Conservation (phyloP, 2,113 vertebrate species). For the Grallaria varia region DNA sequence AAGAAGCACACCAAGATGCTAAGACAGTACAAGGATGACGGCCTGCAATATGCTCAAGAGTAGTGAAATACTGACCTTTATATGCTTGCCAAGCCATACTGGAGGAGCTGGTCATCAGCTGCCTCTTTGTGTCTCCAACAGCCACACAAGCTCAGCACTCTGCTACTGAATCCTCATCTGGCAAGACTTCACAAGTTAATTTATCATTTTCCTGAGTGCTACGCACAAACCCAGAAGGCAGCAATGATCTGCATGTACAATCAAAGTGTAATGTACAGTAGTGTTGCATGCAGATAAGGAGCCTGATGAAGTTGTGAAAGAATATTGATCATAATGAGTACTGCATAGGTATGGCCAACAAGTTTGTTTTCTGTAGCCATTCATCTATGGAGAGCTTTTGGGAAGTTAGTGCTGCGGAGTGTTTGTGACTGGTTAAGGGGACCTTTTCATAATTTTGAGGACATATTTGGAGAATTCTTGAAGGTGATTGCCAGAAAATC, state of each 20-base stretch:
- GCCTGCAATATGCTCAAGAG: not conserved
- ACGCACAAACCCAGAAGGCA: not conserved
- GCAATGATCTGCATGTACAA: fast-evolving
- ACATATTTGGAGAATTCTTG: not conserved
- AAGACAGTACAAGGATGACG: not conserved
- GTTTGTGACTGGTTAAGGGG: not conserved
- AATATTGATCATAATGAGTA: not conserved
- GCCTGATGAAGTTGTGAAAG: not conserved
- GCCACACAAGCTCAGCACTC: not conserved
- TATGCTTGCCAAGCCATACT: not conserved
- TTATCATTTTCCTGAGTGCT: not conserved
- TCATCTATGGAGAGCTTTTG: not conserved
- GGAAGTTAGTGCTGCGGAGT: not conserved
- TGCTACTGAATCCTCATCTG: not conserved
- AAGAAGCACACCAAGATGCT: not conserved
- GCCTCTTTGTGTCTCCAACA: not conserved
- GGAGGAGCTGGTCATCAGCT: not conserved
- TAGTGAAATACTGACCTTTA: not conserved
- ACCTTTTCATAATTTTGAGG: not conserved
- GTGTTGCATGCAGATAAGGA: not conserved
- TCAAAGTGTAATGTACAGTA: not conserved
- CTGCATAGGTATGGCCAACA: not conserved
- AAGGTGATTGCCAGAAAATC: not conserved
- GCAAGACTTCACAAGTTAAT: not conserved
- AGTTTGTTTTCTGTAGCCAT: not conserved